phyloP scores from a whole-genome alignment of 1,140 invertebrate genomes.

The Ceratoteleas bidentatus region DNA sequence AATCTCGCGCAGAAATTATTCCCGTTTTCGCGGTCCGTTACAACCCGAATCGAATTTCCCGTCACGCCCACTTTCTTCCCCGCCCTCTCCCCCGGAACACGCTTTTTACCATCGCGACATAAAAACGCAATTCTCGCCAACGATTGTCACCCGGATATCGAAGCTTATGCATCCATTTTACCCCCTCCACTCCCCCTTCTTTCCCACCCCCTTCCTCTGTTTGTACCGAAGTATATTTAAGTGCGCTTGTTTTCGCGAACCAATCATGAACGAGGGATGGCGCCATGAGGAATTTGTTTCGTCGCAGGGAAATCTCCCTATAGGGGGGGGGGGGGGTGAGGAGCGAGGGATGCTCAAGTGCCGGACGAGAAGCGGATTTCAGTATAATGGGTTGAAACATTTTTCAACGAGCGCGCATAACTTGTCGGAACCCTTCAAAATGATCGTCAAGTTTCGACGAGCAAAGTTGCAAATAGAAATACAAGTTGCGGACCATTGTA shows the following conservation, averaged over 20 bases:
- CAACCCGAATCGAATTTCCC: too few relatives aligned
- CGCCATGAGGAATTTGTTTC: constrained; percentile 16
- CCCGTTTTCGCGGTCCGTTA: too few relatives aligned
- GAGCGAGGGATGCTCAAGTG: constrained; percentile 10
- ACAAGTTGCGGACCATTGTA: constrained; percentile 32
- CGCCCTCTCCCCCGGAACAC: too few relatives aligned
- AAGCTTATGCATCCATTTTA: constrained; percentile 45
- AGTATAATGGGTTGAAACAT: constrained; percentile 41
- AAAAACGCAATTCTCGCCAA: constrained; percentile 50
- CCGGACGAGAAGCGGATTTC: constrained; percentile 25
- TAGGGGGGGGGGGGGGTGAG: background rate
- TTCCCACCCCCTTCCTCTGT: constrained; percentile 31
- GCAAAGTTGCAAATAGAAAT: constrained; percentile 38
- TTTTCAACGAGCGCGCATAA: constrained; percentile 38
- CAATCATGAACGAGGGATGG: constrained; percentile 30
- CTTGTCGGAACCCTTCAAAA: constrained; percentile 28
- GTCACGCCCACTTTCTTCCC: too few relatives aligned
- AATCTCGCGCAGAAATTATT: too few relatives aligned
- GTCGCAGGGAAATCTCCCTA: too few relatives aligned
- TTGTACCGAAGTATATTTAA: constrained; percentile 52
- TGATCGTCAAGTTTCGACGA: constrained; percentile 36
- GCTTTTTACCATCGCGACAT: constrained; percentile 43
- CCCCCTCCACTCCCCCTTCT: background rate
- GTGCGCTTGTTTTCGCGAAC: constrained; percentile 46
- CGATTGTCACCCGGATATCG: constrained; percentile 24